phyloP scores from a whole-genome alignment of 2,113 vertebrate genomes.

The Puntigrus tetrazona region DNA sequence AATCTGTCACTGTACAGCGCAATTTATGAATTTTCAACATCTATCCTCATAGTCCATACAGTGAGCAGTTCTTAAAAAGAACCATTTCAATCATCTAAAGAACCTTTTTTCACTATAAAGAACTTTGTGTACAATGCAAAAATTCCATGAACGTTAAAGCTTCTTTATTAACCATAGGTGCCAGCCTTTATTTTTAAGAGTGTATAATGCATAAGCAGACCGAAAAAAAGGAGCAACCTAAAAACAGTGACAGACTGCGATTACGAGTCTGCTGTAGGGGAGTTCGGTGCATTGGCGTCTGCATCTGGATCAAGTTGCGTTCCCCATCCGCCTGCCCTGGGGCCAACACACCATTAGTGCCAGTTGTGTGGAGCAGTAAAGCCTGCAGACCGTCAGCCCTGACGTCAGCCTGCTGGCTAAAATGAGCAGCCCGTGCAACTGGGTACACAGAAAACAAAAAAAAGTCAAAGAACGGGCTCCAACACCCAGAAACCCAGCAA shows the following conservation, averaged over 20 bases:
- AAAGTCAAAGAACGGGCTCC: constrained; percentile 23
- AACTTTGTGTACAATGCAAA: too few relatives aligned
- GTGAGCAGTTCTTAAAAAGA: too few relatives aligned
- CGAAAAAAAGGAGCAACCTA: background rate
- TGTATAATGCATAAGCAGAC: background rate
- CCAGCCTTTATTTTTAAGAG: too few relatives aligned
- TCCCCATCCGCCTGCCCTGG: constrained; percentile 27
- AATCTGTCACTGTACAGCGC: too few relatives aligned
- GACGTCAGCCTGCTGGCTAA: constrained; percentile 41
- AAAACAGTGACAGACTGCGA: constrained; percentile 28
- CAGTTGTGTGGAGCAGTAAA: constrained; percentile 55
- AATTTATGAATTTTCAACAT: too few relatives aligned
- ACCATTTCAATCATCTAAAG: too few relatives aligned
- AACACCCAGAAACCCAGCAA: constrained; percentile 12
- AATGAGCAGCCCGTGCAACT: constrained; percentile 10
- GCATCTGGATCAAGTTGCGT: constrained; percentile 46
- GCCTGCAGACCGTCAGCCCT: constrained; percentile 36
- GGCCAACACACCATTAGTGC: constrained; percentile 50
- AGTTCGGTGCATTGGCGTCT: constrained; percentile 20
- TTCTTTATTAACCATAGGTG: too few relatives aligned
- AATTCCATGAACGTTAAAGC: too few relatives aligned
- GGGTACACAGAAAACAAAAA: constrained; percentile 18
- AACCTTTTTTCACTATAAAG: too few relatives aligned
- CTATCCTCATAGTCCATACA: too few relatives aligned
- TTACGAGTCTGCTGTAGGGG: constrained; percentile 28